Base-by-base conservation (phyloP, 2,888 invertebrate species). In the Leucoptera coffeella region DNA sequence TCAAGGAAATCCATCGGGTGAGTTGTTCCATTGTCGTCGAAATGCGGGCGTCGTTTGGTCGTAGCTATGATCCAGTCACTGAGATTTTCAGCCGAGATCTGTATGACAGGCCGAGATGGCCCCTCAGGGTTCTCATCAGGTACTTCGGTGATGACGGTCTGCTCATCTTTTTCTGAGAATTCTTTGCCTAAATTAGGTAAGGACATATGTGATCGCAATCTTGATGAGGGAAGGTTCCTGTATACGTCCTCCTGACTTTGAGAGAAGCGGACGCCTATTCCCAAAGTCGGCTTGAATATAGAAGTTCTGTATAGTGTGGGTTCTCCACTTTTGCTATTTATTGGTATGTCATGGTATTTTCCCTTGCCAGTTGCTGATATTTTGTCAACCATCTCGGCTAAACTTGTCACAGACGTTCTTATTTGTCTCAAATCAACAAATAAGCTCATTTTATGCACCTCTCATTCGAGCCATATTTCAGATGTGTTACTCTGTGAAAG, bases 1-100 rank as follows among this genome's bases (percentile, higher is more conserved):
- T 67, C 67, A 36, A 67, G 36, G 37, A 69, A 69, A 37, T 69
- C 69, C 59, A 67, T 64, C 0, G 69, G 69, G 36, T 69, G 69
- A 3, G 50, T 57, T 14, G 60, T 58, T 4, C 61, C 61, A 17
- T 39, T 52, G 30, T 69, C 69, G 29, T 69, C 64, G 32, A 65
- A 69, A 37, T 58, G 53, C 10, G 69, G 69, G 26, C 65, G 54
- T 37, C 55, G 61, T 31, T 52, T 58, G 29, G 62, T 44, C 13
- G 61, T 54, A 4, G 69, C 65, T 21, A 60, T 40, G 25, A 69
- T 60, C 56, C 59, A 64, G 29, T 61, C 61, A 31, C 49, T 58
- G 7, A 67, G 44, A 32, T 61, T 55, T 32, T 64, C 65, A 4
- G 53, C 43, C 12, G 60, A 56, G 27, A 64, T 36, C 30, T 54